phyloP scores from a whole-genome alignment of 2,888 invertebrate genomes.

The Criorhina ranunculi region DNA sequence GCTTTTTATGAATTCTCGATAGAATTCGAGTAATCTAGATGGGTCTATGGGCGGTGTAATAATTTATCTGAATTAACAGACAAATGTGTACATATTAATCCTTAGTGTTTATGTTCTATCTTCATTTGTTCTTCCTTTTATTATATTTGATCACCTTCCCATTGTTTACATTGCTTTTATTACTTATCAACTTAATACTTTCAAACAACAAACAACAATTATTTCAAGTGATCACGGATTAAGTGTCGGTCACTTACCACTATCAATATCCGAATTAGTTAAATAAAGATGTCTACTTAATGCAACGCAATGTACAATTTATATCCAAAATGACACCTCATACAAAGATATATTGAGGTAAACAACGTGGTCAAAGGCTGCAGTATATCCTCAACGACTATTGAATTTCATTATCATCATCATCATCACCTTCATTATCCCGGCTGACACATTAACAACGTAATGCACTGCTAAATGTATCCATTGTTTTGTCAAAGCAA shows the following conservation, averaged over 20 bases:
- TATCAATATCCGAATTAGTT: conserved; percentile 24
- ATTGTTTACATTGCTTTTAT: too few species aligned
- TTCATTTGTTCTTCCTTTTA: too few species aligned
- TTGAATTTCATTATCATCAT: conserved; percentile 17
- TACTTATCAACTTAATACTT: not conserved
- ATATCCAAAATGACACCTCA: conserved; percentile 8
- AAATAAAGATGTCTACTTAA: conserved; percentile 36
- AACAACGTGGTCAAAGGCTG: conserved; percentile 4
- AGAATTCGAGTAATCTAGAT: too few species aligned
- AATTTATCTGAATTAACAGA: too few species aligned
- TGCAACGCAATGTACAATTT: conserved; percentile 6
- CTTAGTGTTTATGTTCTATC: too few species aligned
- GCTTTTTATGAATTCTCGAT: too few species aligned
- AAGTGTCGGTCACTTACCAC: conserved; percentile 5
- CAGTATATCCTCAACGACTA: conserved; percentile 10
- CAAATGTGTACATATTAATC: too few species aligned
- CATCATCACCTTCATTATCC: conserved; percentile 5
- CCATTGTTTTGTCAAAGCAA: conserved; percentile 13
- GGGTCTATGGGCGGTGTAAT: too few species aligned
- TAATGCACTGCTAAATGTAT: conserved; percentile 22
- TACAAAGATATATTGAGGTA: not conserved
- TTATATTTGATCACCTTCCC: too few species aligned
- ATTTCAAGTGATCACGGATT: not conserved
- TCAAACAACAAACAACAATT: not conserved
- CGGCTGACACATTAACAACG: conserved; percentile 20